Evolutionary conservation across 2,888 invertebrate species (phyloP), one percentile per base, ranked within the genome.

Genomic region (Cephus rjabovi): DNA sequence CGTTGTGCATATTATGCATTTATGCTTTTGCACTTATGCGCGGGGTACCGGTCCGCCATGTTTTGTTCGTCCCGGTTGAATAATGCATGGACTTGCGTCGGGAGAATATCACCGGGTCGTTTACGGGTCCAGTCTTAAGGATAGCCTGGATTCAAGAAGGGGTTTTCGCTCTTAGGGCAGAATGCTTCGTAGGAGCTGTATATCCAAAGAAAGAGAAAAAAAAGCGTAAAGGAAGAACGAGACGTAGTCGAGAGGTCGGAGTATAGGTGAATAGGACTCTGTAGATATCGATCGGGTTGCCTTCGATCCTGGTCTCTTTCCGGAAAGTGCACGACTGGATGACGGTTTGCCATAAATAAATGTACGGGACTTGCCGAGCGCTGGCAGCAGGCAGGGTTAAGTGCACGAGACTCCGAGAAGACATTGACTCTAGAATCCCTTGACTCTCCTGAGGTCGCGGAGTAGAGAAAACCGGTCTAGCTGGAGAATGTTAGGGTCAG

Each of bases 51-150:
- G 34, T 56, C 23, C 23, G 56, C 56, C 56, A 56, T 56, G 56
- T 56, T 56, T 56, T 56, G 56, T 56, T 56, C 23, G 9, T 56
- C 56, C 23, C 9, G 56, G 56, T 34, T 81, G 82, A 80, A 82
- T 82, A 79, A 82, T 82, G 79, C 80, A 80, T 81, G 77, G 79
- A 76, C 56, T 23, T 56, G 56, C 56, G 56, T 56, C 23, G 23
- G 6, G 23, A 56, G 56, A 56, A 56, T 56, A 56, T 56, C 23
- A 15, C 56, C 23, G 23, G 56, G 56, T 56, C 56, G 56, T 56
- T 56, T 34, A 34, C 23, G 23, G 40, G 56, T 56, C 56, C 56
- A 56, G 56, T 56, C 56, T 56, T 23, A 23, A 56, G 56, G 23
- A 23, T 23, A 23, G 56, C 23, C 56, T 56, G 56, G 23, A 56